Evolutionary conservation across 2,113 vertebrate genomes (phyloP), one percentile per base, ranked within the genome.

Genomic region (Andinoacara biseriatus): DNA sequence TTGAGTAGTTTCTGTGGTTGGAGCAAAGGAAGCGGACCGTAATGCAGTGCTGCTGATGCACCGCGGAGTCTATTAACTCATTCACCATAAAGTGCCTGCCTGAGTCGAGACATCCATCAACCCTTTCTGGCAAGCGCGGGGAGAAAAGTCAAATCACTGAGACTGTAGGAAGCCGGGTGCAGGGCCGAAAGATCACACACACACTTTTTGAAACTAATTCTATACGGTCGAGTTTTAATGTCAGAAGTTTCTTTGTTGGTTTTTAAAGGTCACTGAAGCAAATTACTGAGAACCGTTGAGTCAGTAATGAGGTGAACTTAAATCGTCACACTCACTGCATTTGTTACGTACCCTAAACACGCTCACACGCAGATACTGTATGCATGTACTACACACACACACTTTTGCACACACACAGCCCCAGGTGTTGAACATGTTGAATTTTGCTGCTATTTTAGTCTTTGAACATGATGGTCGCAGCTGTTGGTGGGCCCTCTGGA

Each of bases 361-460:
- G 56, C 82, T 74, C 31, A 1, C 78, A 76, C 60, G 26, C 58
- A 18, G 46, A 14, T 38, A 0, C 26, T 77, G 38, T 20, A 60
- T 15, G 22, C 60, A 20, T 54, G 29, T 5, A 26, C 24, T 3
- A 57, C 74, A 77, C 83, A 81, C 75, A 63, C 74, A 8, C 59
- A 58, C 78, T 74, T 67, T 77, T 81, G 81, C 75, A 63, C 74
- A 8, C 59, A 58, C 78, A 76, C 74, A 81, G 90, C 91, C 91
- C 81, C 89, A 92, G 90, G 91, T 94, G 93, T 81, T 85, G 86
- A 92, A 93, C 91, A 91, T 91, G 89, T 89, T 92, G 91, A 78
- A 78, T 54, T 92, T 87, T 92, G 67, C 90, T 76, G 89, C 85
- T 92, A 86, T 87, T 90, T 93, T 91, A 88, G 86, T 86, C 89